phyloP scores from a whole-genome alignment of 2,888 invertebrate species.

The Amphipoea lucens region DNA sequence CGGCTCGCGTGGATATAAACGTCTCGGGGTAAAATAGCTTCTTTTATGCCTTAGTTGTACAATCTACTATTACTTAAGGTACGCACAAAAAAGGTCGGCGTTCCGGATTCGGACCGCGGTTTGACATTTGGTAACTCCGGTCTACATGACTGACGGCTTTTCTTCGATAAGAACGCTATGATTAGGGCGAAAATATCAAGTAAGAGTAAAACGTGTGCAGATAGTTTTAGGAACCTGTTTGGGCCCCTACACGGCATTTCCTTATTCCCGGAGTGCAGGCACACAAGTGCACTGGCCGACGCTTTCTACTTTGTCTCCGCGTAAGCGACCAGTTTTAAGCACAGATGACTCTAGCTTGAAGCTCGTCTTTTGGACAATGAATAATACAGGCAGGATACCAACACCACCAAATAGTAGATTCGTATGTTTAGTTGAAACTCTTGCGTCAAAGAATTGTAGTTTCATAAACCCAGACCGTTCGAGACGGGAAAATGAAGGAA shows the following conservation, averaged over 20 bases:
- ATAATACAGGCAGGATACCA: neutral
- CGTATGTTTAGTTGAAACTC: conserved; percentile 1
- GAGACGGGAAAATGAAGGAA: neutral
- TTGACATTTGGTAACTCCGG: neutral
- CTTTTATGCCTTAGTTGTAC: no score
- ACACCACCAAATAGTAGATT: neutral
- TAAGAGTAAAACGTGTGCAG: conserved; percentile 13
- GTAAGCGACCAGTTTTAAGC: conserved; percentile 49
- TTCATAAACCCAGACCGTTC: neutral
- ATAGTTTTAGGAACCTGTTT: conserved; percentile 59
- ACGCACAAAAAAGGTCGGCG: neutral
- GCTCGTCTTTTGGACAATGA: neutral
- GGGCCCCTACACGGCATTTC: conserved; percentile 49
- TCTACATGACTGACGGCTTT: neutral
- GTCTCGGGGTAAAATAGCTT: no score
- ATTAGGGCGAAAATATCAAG: conserved; percentile 2
- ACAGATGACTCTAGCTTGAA: neutral
- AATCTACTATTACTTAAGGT: neutral
- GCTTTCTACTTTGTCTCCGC: conserved; percentile 67
- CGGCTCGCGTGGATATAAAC: no score
- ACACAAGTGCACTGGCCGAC: conserved; percentile 64
- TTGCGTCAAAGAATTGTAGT: neutral
- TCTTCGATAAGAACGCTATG: neutral
- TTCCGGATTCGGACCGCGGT: neutral
- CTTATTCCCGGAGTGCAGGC: conserved; percentile 64